A percentile compares a stretch with the other conserved stretches of the same genome.
phyloP scores from a whole-genome alignment of 2,113 vertebrate species.

The Charina bottae region DNA sequence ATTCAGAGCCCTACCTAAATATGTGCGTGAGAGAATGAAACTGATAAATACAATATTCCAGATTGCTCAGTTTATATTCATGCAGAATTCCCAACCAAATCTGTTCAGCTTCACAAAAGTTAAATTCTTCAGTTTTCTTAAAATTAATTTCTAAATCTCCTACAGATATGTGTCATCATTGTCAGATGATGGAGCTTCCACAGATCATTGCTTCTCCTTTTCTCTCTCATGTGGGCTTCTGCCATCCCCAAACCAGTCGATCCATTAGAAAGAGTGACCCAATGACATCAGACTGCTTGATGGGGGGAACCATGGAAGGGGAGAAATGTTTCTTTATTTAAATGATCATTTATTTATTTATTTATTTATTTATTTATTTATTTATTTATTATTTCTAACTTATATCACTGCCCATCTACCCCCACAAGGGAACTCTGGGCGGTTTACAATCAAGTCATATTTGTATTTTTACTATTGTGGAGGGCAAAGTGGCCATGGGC shows the following conservation, averaged over 20 bases:
- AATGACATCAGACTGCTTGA: neutral
- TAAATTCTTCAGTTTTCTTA: neutral
- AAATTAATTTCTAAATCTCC: neutral
- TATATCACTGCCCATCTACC: too few relatives aligned
- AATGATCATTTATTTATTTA: too few relatives aligned
- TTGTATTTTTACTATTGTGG: neutral
- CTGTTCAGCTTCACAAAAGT: neutral
- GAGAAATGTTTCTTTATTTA: neutral
- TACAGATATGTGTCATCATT: neutral
- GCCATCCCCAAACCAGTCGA: neutral
- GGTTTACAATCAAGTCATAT: too few relatives aligned
- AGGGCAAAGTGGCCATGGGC: neutral
- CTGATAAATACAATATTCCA: neutral
- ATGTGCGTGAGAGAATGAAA: neutral
- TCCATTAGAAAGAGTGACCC: neutral
- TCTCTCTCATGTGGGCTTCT: neutral
- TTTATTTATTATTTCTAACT: too few relatives aligned
- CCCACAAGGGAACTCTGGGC: too few relatives aligned
- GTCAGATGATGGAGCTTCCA: neutral
- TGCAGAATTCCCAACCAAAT: neutral
- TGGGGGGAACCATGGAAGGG: neutral
- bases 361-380: too few relatives aligned
- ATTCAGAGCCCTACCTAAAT: neutral
- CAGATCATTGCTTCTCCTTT: neutral
- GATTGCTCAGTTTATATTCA: neutral